Base-by-base conservation (phyloP, 2,113 vertebrate species). In the Sander lucioperca region DNA sequence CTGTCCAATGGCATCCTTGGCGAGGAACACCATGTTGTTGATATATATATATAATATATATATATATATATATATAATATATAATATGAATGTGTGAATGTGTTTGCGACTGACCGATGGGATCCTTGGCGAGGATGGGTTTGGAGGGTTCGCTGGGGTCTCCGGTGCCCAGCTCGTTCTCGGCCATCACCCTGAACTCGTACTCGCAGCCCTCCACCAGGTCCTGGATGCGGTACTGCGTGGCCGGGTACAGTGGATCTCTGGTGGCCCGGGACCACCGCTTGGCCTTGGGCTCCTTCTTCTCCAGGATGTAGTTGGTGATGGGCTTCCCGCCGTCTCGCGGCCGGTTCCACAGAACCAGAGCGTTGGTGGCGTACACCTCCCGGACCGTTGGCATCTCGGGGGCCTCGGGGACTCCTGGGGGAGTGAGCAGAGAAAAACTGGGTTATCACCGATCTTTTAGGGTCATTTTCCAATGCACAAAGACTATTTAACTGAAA, bases 271-370 rank as follows among this genome's bases (percentile, higher is more conserved):
- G 96, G 65, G 94, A 96, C 98, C 98, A 99, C 91, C 96, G 94
- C 84, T 97, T 98, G 83, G 97, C 95, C 91, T 95, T 95, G 14
- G 96, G 96, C 93, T 99, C 98, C 73, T 97, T 99, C 95, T 97
- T 99, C 90, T 99, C 98, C 53, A 99, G 91, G 86, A 98, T 96
- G 62, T 99, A 99, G 89, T 97, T 98, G 73, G 95, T 98, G 90
- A 99, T 99, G 63, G 98, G 98, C 81, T 99, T 99, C 72, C 98
- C 98, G 59, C 98, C 98, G 83, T 99, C 98, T 43, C 96, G 95
- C 59, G 98, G 98, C 45, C 97, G 95, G 71, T 96, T 99, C 98
- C 98, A 99, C 66, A 96, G 92, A 47, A 99, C 97, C 82, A 99
- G 89, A 1, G 95, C 96, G 58, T 97, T 98, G 80, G 98, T 95